Evolutionary conservation across 2,888 invertebrate species (phyloP), one percentile per base, ranked within the genome.

Genomic region (Thumatha senex): DNA sequence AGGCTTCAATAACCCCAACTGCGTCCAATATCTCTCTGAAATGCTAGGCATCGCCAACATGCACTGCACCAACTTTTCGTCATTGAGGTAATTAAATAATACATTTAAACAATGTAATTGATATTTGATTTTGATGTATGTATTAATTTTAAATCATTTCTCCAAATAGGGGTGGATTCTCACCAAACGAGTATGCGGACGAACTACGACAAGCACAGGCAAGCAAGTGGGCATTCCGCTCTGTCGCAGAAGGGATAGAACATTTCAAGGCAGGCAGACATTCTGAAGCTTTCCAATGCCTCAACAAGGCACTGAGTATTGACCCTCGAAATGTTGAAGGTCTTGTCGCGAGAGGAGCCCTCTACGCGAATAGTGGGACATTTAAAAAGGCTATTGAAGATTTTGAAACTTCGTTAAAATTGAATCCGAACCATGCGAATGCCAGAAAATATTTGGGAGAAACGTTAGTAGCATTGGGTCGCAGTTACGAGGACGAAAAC

Each of bases 361-460:
- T 98, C 70, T 98, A 97, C 80, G 98, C 98, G 10, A 98, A 98
- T 82, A 97, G 96, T 77, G 98, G 98, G 60, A 97, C 96, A 71
- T 98, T 97, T 85, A 95, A 96, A 70, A 97, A 97, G 80, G 98
- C 98, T 0, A 96, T 98, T 62, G 96, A 97, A 70, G 98, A 99
- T 82, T 98, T 99, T 84, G 98, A 98, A 85, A 95, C 96, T 15
- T 98, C 98, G 4, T 84, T 98, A 35, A 96, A 96, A 80, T 83
- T 97, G 39, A 97, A 98, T 86, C 96, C 96, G 0, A 96, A 95
- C 58, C 98, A 99, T 84, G 95, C 95, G 1, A 98, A 98, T 87
- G 98, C 98, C 31, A 94, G 96, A 51, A 98, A 98, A 82, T 99
- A 98, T 86, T 95, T 98, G 92, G 96, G 97, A 31, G 98, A 98